Conservation (phyloP, 2,888 invertebrate species). For the Morpho helenor region DNA sequence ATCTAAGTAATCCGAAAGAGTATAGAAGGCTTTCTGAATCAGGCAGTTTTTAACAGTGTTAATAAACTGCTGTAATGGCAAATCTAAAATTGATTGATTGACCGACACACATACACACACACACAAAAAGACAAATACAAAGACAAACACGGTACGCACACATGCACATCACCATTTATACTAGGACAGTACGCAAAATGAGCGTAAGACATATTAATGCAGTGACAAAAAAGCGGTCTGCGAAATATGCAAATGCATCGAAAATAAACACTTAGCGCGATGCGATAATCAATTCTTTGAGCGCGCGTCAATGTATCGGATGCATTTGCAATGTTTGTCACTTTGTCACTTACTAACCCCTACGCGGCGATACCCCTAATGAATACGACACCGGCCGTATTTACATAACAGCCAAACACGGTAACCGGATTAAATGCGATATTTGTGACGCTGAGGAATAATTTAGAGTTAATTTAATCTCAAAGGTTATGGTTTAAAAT, state of each 20-base stretch:
- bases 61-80: too few relatives aligned
- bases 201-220: not conserved
- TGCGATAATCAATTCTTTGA: conserved; percentile 52
- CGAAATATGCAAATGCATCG: conserved; percentile 33
- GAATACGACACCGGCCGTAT: conserved; percentile 39
- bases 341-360: conserved; percentile 38
- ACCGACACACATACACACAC: too few relatives aligned
- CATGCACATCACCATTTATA: too few relatives aligned
- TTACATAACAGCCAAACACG: conserved; percentile 6
- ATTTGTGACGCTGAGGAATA: not conserved
- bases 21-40: too few relatives aligned
- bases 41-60: too few relatives aligned
- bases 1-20: too few relatives aligned
- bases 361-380: conserved; percentile 32
- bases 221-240: conserved; percentile 8
- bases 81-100: too few relatives aligned
- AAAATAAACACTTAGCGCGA: conserved; percentile 33
- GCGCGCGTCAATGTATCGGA: conserved; percentile 40
- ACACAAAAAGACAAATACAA: too few relatives aligned
- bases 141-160: too few relatives aligned
- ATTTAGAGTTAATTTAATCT: not conserved
- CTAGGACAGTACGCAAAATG: too few relatives aligned
- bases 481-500: too few relatives aligned
- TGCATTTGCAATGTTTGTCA: conserved; percentile 56
- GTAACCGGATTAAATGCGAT: conserved; percentile 6